A percentile compares a stretch with the other conserved stretches of the same genome.
phyloP scores from a whole-genome alignment of 2,888 invertebrate genomes.

The Luperina testacea region DNA sequence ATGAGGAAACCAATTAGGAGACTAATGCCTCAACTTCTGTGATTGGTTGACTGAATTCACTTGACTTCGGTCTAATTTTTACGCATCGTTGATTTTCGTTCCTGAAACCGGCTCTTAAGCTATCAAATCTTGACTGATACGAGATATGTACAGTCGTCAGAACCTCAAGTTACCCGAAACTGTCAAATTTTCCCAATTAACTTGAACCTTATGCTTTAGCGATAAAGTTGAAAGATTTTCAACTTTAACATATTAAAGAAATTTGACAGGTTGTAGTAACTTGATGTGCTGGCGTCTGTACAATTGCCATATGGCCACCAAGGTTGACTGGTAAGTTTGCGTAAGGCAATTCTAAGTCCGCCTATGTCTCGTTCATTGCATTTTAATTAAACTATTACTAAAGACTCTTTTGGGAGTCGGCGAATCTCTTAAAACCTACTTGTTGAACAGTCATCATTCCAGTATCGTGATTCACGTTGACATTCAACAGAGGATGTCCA shows the following conservation, averaged over 20 bases:
- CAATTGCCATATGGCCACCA: background rate
- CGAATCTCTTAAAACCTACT: constrained; percentile 67
- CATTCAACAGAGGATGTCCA: constrained; percentile 91
- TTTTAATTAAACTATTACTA: background rate
- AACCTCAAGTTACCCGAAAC: no score
- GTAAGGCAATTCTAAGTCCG: background rate
- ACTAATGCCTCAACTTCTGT: background rate
- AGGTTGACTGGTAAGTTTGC: background rate
- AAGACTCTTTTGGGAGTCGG: background rate
- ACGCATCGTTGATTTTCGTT: background rate
- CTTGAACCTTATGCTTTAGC: no score
- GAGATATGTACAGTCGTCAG: no score
- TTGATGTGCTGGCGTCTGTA: no score
- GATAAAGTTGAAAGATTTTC: no score
- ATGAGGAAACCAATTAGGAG: background rate
- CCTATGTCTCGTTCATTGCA: background rate
- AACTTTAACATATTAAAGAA: no score
- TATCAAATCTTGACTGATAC: background rate
- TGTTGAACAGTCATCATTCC: constrained; percentile 82
- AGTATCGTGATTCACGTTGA: constrained; percentile 82
- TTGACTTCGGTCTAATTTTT: background rate
- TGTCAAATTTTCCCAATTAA: no score
- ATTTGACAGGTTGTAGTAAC: no score
- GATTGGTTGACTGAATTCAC: background rate
- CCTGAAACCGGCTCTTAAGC: background rate